A percentile compares a stretch with the other conserved stretches of the same genome.
Evolutionary conservation across 2,888 invertebrate genomes (phyloP).

Genomic region (Ichneumoninae sp.): DNA sequence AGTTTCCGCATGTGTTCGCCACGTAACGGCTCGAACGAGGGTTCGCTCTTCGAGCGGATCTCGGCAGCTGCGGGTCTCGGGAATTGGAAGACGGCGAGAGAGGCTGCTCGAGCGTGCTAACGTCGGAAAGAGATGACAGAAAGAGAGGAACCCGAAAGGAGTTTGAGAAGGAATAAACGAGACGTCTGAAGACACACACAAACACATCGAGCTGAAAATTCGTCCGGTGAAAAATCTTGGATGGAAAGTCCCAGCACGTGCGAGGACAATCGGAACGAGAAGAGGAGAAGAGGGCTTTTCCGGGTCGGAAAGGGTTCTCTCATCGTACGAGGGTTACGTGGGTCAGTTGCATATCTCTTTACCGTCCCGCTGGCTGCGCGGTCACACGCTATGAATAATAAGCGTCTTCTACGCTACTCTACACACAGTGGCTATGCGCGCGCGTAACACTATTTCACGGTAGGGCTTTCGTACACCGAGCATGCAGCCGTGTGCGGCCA

Average conservation of each 20-base stretch:
- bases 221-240: constrained; percentile 42
- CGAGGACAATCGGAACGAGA: constrained; percentile 47
- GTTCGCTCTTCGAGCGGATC: constrained; percentile 44
- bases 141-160: constrained; percentile 3
- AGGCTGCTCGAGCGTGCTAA: neutral
- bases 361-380: constrained; percentile 37
- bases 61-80: constrained; percentile 56
- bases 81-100: constrained; percentile 26
- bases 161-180: constrained; percentile 22
- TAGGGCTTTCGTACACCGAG: constrained; percentile 8
- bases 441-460: constrained; percentile 7
- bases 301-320: constrained; percentile 35
- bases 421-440: constrained; percentile 20
- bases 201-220: constrained; percentile 32
- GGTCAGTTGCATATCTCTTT: constrained; percentile 64
- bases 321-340: constrained; percentile 47
- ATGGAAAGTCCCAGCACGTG: constrained; percentile 40
- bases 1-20: constrained; percentile 54
- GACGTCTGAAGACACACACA: constrained; percentile 7
- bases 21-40: constrained; percentile 47
- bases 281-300: constrained; percentile 32
- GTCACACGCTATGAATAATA: constrained; percentile 57
- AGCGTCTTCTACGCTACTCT: constrained; percentile 25
- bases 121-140: constrained; percentile 8
- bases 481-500: neutral